Base-by-base conservation (phyloP, 2,113 vertebrate genomes). In the Apus apus region DNA sequence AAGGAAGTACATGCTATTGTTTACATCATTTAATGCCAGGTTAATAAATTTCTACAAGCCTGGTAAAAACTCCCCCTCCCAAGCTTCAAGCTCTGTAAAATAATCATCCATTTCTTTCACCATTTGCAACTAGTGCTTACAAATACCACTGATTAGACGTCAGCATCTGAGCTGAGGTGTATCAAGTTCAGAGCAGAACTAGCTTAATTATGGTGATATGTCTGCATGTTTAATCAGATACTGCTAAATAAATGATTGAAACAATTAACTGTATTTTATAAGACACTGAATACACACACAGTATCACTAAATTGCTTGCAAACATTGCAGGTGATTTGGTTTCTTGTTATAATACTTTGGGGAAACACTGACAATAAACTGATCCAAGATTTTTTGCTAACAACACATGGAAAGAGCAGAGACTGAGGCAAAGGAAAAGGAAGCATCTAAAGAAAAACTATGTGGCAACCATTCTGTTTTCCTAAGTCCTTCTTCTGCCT, bases 161-260 rank as follows among this genome's bases (percentile, higher is more conserved):
- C 15, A 43, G 46, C 80, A 74, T 66, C 80, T 82, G 56, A 90
- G 38, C 56, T 88, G 67, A 43, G 73, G 23, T 12, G 12, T 70
- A 40, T 29, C 18, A 51, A 85, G 79, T 74, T 93, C 71, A 93
- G 65, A 88, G 22, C 48, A 85, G 71, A 96, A 95, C 38, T 53
- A 62, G 25, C 64, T 91, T 83, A 83, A 94, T 94, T 94, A 81
- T 19, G 25, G 72, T 85, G 87, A 68, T 87, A 82, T 20, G 17
- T 16, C 65, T 91, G 65, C 38, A 77, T 40, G 38, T 77, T 90
- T 81, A 93, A 96, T 93, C 78, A 90, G 82, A 48, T 83, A 70
- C 81, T 80, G 64, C 57, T 88, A 91, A 93, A 96, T 90, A 91
- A 95, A 94, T 5, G 0, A 95, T 92, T 95, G 66, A 85, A 95